Conservation (phyloP, 1,140 invertebrate genomes). For the Drosophila neocordata region DNA sequence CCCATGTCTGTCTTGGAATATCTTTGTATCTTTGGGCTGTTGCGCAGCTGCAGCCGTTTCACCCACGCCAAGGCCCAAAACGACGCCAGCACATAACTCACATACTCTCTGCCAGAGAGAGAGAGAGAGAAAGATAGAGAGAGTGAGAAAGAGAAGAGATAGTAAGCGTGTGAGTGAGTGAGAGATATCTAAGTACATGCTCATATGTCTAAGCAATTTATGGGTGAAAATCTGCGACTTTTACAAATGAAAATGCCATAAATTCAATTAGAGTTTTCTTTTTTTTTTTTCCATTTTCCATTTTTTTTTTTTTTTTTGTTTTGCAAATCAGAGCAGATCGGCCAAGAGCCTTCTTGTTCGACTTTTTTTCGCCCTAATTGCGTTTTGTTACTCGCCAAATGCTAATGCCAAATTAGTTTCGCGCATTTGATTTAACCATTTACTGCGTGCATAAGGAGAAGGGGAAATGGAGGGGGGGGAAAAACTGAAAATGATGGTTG, state of each 20-base stretch:
- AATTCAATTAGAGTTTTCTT: conserved; percentile 71
- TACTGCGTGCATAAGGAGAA: background rate
- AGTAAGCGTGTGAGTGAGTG: background rate
- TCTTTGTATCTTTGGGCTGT: conserved; percentile 19
- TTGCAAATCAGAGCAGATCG: conserved; percentile 71
- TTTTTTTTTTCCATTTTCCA: conserved; percentile 6
- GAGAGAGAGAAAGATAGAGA: background rate
- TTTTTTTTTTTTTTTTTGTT: conserved; percentile 21
- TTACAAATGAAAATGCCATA: conserved; percentile 71
- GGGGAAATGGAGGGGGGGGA: background rate
- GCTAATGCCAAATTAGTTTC: conserved; percentile 70
- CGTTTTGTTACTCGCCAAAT: conserved; percentile 28
- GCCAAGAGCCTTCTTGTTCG: conserved; percentile 28
- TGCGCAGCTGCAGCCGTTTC: conserved; percentile 76
- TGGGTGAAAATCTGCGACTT: conserved; percentile 72
- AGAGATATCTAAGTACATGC: conserved; percentile 37
- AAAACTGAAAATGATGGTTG: background rate
- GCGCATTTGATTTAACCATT: conserved; percentile 72
- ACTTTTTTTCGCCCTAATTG: conserved; percentile 60
- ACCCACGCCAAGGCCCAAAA: conserved; percentile 70
- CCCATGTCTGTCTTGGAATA: background rate
- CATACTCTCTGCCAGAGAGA: background rate
- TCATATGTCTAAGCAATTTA: conserved; percentile 67
- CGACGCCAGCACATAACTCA: conserved; percentile 57
- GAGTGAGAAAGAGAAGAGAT: background rate